Evolutionary conservation across 2,113 vertebrate species (phyloP).

Genomic region (Onychostruthus taczanowskii): DNA sequence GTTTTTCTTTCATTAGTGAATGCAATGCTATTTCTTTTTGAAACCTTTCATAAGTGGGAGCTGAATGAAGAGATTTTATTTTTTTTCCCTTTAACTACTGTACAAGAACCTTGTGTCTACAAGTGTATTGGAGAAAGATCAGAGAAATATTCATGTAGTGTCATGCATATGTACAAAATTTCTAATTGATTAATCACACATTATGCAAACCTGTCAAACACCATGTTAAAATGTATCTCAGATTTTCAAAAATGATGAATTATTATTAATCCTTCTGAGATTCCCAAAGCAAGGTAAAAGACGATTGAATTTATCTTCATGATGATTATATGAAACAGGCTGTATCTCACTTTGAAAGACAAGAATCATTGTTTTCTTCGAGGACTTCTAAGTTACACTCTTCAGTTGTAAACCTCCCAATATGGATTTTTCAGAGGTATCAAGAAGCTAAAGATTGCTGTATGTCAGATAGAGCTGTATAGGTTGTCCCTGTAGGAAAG

Average conservation of each 20-base stretch:
- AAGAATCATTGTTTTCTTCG: not conserved
- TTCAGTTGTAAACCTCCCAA: not conserved
- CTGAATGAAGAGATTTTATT: not conserved
- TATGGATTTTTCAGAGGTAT: not conserved
- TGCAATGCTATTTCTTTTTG: not conserved
- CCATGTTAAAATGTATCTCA: slow-evolving; percentile 5
- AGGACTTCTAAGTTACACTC: not conserved
- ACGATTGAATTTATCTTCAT: not conserved
- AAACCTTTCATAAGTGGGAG: not conserved
- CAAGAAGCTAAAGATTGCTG: not conserved
- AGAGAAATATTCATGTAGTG: slow-evolving; percentile 30
- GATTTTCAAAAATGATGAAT: slow-evolving; percentile 15
- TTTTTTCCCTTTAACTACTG: not conserved
- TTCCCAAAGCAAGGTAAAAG: not conserved
- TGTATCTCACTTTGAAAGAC: not conserved
- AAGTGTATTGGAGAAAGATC: slow-evolving; percentile 46
- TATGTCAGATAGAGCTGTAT: not conserved
- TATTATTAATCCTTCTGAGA: slow-evolving; percentile 10
- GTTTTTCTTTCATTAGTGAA: not conserved
- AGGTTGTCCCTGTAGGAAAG: not conserved
- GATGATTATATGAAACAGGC: not conserved
- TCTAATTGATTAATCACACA: slow-evolving; percentile 43
- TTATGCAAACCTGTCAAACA: slow-evolving; percentile 23
- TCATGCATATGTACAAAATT: slow-evolving; percentile 39
- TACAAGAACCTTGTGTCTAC: not conserved